A percentile compares a stretch with the other conserved stretches of the same genome.
Conservation (phyloP, 2,113 vertebrate genomes). For the Rostratula benghalensis region DNA sequence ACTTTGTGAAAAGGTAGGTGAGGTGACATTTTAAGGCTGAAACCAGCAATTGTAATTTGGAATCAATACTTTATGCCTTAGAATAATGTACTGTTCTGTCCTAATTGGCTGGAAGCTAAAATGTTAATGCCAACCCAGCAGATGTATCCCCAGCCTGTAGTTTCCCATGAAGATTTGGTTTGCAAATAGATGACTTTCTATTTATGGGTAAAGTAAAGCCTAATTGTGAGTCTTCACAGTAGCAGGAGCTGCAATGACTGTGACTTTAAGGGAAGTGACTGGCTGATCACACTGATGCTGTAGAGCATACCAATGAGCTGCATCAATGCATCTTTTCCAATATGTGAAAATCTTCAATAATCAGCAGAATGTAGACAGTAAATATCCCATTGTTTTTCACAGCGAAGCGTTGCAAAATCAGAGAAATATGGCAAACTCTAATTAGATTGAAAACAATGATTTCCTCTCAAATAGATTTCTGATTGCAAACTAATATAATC, state of each 20-base stretch:
- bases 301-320: constrained; percentile 22
- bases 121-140: constrained; percentile 44
- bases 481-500: constrained; percentile 39
- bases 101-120: constrained; percentile 54
- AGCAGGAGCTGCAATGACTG: constrained; percentile 15
- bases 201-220: constrained; percentile 46
- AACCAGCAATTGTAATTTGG: constrained; percentile 65
- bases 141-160: constrained; percentile 17
- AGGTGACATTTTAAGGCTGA: constrained; percentile 58
- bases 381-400: constrained; percentile 51
- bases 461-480: constrained; percentile 11
- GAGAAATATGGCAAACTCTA: neutral
- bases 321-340: neutral
- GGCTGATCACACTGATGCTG: neutral
- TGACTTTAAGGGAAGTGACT: constrained; percentile 49
- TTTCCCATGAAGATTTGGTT: constrained; percentile 53
- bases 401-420: constrained; percentile 12
- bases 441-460: constrained; percentile 23
- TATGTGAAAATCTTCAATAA: constrained; percentile 33
- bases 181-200: constrained; percentile 47
- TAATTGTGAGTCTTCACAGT: constrained; percentile 45
- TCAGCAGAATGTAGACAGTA: constrained; percentile 19
- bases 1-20: constrained; percentile 44
- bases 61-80: constrained; percentile 49
- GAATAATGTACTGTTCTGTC: constrained; percentile 56